phyloP scores from a whole-genome alignment of 2,113 vertebrate genomes.

The Struthio camelus region DNA sequence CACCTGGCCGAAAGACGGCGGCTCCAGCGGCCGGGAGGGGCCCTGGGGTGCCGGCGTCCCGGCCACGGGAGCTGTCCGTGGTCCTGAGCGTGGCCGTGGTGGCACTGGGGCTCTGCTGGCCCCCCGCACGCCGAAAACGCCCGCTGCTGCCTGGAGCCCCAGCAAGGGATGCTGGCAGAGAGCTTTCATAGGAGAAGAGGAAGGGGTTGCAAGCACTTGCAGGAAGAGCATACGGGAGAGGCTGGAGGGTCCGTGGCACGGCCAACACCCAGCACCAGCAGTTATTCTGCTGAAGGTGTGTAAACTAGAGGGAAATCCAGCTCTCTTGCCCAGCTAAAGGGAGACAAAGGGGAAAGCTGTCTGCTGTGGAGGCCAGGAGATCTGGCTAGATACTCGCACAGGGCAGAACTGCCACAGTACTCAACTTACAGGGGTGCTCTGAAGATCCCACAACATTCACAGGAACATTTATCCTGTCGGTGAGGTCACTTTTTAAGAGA shows the following conservation, averaged over 20 bases:
- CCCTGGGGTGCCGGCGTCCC: too few species aligned
- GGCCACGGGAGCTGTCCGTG: neutral
- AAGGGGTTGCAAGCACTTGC: neutral
- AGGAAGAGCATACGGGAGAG: accelerated
- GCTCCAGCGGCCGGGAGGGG: neutral
- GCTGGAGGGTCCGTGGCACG: neutral
- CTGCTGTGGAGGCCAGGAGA: neutral
- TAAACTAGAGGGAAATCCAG: neutral
- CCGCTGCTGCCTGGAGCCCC: neutral
- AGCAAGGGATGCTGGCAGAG: neutral
- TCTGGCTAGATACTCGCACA: neutral
- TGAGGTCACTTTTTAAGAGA: neutral
- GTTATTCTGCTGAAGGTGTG: neutral
- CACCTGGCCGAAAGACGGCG: neutral
- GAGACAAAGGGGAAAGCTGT: neutral
- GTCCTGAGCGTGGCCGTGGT: accelerated
- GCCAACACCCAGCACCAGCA: accelerated
- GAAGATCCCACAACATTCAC: neutral
- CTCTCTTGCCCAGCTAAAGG: neutral
- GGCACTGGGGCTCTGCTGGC: too few species aligned
- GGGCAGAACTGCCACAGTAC: neutral
- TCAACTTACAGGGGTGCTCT: neutral
- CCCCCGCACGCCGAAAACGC: too few species aligned
- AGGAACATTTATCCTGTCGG: neutral
- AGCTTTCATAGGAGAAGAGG: neutral